Evolutionary conservation across 2,797 vertebrate species (phyloP), one percentile per base, ranked within the genome.

Genomic region (Alosa sapidissima): DNA sequence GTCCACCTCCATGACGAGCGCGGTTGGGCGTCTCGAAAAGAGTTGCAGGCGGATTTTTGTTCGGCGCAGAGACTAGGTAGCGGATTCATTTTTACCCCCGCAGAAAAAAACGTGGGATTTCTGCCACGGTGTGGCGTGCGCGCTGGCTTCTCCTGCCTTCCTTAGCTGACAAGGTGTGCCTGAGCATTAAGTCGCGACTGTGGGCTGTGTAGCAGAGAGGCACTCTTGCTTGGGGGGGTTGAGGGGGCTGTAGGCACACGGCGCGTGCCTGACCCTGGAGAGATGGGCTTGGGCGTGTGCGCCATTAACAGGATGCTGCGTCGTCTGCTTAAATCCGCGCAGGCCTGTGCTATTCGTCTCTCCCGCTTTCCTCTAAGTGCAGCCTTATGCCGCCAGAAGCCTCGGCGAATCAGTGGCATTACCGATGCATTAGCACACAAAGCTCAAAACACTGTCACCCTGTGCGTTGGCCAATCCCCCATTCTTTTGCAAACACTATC

Each of bases 221-320:
- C n/a, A n/a, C 58, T 24, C 21, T n/a, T 62, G 58, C n/a, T 62
- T 41, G 58, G 4, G 13, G 52, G 13, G 13, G 52, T 55, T 24
- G n/a, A 1, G 58, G 6, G 54, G 3, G 16, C 3, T 55, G 54
- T 55, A 14, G 52, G 11, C 52, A 16, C 14, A 19, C n/a, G n/a
- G 58, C n/a, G 88, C 90, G 88, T 87, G 86, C 88, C 90, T 91
- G 91, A 91, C 92, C 94, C 93, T 88, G 85, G 92, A 94, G 93
- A 94, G 86, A 88, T 83, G 78, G 88, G 91, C 87, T 93, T 92
- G 93, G 92, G 93, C 91, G 91, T 93, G 84, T 83, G 14, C 87
- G 94, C 93, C 94, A 93, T 93, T 94, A 93, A 93, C 91, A 89
- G 92, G 92, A 93, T 93, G 93, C 92, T 95, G 94, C 93, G 93